These are phyloP conservation scores for Selenia dentaria DNA, from an alignment of 2,888 invertebrate species.

Conservation along the genomic window DNA sequence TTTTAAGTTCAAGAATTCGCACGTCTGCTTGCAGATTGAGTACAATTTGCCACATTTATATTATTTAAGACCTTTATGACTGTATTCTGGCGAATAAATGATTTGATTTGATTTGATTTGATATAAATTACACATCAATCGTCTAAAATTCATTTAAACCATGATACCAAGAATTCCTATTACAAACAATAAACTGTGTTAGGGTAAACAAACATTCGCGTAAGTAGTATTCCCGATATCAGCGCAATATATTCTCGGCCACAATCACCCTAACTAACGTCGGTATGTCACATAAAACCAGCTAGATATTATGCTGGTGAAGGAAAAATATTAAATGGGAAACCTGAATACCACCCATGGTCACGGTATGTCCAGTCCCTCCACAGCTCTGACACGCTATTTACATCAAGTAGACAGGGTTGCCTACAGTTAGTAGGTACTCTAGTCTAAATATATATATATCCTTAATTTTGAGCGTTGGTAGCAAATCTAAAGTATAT, in stretches of 20 bases:
- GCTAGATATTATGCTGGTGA: slow-evolving; percentile 19
- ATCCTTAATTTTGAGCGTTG: too few species aligned
- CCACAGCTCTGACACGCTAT: slow-evolving; percentile 21
- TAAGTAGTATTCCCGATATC: slow-evolving; percentile 20
- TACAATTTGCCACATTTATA: too few species aligned
- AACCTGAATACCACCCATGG: slow-evolving; percentile 32
- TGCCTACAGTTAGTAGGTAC: too few species aligned
- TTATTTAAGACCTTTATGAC: too few species aligned
- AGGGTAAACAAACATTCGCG: slow-evolving; percentile 12
- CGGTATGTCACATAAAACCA: slow-evolving; percentile 26
- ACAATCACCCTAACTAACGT: slow-evolving; percentile 23
- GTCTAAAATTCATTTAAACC: too few species aligned
- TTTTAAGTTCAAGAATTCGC: too few species aligned
- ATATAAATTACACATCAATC: too few species aligned
- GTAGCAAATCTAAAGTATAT: too few species aligned
- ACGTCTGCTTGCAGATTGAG: too few species aligned
- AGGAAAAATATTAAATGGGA: slow-evolving; percentile 28
- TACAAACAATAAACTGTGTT: slow-evolving; percentile 1
- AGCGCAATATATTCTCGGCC: slow-evolving; percentile 20
- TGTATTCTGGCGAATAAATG: too few species aligned
- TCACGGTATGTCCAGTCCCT: slow-evolving; percentile 25
- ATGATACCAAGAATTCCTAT: slow-evolving; percentile 1
- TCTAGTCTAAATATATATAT: too few species aligned
- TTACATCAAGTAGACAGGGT: slow-evolving; percentile 22
- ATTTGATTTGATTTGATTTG: too few species aligned